Evolutionary conservation across 2,113 vertebrate genomes (phyloP), one percentile per base, ranked within the genome.

Genomic region (Trinectes maculatus): DNA sequence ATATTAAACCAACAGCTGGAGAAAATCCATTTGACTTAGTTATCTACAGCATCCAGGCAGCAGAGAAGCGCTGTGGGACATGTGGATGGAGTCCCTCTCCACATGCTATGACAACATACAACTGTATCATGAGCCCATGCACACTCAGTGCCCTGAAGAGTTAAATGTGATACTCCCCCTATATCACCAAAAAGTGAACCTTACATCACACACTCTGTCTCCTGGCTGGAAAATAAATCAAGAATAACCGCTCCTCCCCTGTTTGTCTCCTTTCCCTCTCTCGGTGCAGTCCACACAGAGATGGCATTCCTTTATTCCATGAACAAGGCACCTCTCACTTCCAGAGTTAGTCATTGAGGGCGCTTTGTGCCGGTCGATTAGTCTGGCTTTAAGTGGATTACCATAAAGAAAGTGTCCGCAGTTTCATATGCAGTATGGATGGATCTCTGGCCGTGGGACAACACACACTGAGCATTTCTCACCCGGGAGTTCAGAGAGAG

Each of bases 21-120:
- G 78, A 69, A 78, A 83, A 84, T 85, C 79, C 85, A 82, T 86
- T 84, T 80, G 82, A 72, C 79, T 72, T 77, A 84, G 74, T 89
- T 86, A 89, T 90, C 87, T 86, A 4, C 29, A 65, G 55, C 72
- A 82, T 69, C 56, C 88, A 87, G 88, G 59, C 77, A 65, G 77
- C 64, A 47, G 63, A 40, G 59, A 56, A 85, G 77, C 63, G 79
- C 85, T 85, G 59, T 85, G 85, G 82, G 82, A 85, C 58, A 78
- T 58, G 51, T 43, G 70, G 74, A 85, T 66, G 22, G 71, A 87
- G 64, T 43, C 68, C 60, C 43, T 66, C 67, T 84, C 66, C 51
- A n/a, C n/a, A n/a, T n/a, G 49, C 68, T 53, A 33, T 78, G 77
- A 87, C 74, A 81, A 67, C 68, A 81, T 72, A 71, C 82, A 67